Conservation (phyloP, 2,797 vertebrate genomes). For the Calcarius lapponicus region DNA sequence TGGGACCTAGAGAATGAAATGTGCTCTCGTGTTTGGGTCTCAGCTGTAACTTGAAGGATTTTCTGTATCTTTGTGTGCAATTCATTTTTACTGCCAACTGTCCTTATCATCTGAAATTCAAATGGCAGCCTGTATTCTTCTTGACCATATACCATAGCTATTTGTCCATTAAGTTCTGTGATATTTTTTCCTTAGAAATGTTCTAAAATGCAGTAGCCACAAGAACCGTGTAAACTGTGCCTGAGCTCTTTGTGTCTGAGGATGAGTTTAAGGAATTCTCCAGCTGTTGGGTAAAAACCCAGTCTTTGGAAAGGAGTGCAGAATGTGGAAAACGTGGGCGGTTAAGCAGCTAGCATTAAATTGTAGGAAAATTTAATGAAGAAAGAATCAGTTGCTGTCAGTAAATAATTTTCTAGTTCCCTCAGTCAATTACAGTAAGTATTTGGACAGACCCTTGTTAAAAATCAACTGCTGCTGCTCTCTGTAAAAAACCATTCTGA, state of each 20-base stretch:
- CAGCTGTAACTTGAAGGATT: not conserved
- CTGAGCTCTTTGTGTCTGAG: not conserved
- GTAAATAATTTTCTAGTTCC: not conserved
- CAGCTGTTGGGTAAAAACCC: not conserved
- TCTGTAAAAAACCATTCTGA: not conserved
- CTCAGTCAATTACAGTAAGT: not conserved
- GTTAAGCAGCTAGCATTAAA: not conserved
- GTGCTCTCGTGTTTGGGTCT: not conserved
- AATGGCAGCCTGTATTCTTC: not conserved
- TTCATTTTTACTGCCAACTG: not conserved
- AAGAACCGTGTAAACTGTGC: not conserved
- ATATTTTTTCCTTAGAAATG: not conserved
- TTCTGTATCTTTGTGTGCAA: not conserved
- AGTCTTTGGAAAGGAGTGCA: not conserved
- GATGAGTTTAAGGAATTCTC: slow-evolving; percentile 12
- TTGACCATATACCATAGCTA: not conserved
- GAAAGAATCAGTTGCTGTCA: not conserved
- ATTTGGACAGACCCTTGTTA: not conserved
- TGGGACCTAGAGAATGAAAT: slow-evolving; percentile 21
- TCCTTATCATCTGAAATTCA: not conserved
- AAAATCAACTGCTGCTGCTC: not conserved
- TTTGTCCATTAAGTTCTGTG: not conserved
- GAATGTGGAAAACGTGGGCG: not conserved
- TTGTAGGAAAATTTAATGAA: not conserved
- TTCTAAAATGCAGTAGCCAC: not conserved